Evolutionary conservation across 2,888 invertebrate genomes (phyloP).

Genomic region (Seira ritae): DNA sequence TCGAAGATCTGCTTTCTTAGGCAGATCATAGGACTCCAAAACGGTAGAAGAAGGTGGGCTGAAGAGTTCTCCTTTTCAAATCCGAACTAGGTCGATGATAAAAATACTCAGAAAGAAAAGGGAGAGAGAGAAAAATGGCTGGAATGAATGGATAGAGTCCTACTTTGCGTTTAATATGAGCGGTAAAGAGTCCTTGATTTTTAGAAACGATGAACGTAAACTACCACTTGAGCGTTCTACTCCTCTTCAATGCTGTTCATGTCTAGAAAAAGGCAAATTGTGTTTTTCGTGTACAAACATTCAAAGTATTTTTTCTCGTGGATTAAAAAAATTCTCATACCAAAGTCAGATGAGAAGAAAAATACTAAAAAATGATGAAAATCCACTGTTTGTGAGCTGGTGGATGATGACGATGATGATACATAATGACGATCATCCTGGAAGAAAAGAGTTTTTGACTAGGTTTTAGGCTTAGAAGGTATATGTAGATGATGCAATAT

Average conservation of each 20-base stretch:
- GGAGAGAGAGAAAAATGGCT: not conserved
- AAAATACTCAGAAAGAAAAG: not conserved
- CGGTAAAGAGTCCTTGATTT: too few species aligned
- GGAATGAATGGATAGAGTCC: not conserved
- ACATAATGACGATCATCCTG: too few species aligned
- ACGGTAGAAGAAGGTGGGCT: not conserved
- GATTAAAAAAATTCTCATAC: not conserved
- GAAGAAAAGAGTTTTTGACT: too few species aligned
- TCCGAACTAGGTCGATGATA: not conserved
- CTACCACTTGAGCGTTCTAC: not conserved
- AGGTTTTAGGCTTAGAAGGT: not conserved
- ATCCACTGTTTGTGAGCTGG: not conserved
- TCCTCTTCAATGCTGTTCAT: not conserved
- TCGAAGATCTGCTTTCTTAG: not conserved
- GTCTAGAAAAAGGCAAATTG: too few species aligned
- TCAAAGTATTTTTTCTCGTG: too few species aligned
- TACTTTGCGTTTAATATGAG: not conserved
- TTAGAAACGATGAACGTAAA: not conserved
- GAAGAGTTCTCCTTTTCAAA: not conserved
- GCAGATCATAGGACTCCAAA: not conserved
- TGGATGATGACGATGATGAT: conserved; percentile 10
- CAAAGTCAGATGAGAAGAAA: not conserved
- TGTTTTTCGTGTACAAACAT: too few species aligned
- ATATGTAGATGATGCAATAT: conserved; percentile 15
- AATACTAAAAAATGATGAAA: not conserved